Evolutionary conservation across 2,888 invertebrate species (phyloP).

Genomic region (Proisotoma minuta): DNA sequence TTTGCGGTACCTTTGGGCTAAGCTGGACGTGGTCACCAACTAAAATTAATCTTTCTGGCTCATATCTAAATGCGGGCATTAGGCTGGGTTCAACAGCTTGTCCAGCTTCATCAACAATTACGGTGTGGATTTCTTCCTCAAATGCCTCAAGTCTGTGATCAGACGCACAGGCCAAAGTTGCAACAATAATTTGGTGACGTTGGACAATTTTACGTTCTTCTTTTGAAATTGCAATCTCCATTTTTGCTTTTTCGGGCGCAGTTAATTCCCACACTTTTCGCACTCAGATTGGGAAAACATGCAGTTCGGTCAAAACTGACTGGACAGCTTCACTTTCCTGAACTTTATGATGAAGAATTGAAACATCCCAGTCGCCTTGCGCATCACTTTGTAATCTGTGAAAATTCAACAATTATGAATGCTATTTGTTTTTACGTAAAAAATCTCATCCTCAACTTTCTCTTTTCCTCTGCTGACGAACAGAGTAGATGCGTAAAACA

Average conservation of each 20-base stretch:
- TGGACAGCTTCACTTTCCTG: too few relatives aligned
- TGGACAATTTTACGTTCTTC: not conserved
- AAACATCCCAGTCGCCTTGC: too few relatives aligned
- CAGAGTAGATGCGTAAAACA: not conserved
- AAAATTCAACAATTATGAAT: too few relatives aligned
- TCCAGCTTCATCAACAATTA: slow-evolving; percentile 11
- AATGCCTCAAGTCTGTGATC: not conserved
- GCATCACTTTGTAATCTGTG: too few relatives aligned
- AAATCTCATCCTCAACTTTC: too few relatives aligned
- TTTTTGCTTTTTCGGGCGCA: not conserved
- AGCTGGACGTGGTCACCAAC: slow-evolving; percentile 1
- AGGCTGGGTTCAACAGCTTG: not conserved
- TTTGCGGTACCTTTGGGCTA: not conserved
- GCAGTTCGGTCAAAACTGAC: too few relatives aligned
- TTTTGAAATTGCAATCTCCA: not conserved
- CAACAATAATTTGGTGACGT: not conserved
- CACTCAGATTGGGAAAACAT: too few relatives aligned
- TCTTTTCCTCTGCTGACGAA: too few relatives aligned
- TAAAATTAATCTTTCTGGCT: not conserved
- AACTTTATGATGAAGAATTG: too few relatives aligned
- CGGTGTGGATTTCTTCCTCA: not conserved
- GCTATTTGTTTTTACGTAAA: too few relatives aligned
- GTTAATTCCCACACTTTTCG: too few relatives aligned
- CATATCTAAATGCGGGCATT: not conserved
- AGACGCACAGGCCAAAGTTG: not conserved